Percentiles rank a stretch among this genome's conserved stretches.
Evolutionary conservation across 2,888 invertebrate species (phyloP).

Genomic region (Tupiocoris notatus): DNA sequence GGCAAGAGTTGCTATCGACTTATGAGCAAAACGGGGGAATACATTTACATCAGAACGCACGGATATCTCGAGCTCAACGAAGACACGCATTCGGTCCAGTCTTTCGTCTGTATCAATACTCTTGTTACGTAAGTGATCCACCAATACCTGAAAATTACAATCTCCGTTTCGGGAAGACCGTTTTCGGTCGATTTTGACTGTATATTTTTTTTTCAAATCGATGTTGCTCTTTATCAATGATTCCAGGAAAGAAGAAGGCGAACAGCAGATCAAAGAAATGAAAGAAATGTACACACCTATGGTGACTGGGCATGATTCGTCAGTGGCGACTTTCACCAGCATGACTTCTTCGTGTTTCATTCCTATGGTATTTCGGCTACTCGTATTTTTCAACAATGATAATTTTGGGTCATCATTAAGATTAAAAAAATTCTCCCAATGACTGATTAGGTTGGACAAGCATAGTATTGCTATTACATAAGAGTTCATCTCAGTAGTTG

Average conservation of each 20-base stretch:
- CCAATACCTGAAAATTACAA: background rate
- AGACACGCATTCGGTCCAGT: slow-evolving; percentile 72
- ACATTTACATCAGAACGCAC: slow-evolving; percentile 78
- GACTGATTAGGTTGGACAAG: too few relatives aligned
- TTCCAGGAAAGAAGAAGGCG: slow-evolving; percentile 68
- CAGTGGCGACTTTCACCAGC: slow-evolving; percentile 16
- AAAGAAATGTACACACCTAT: slow-evolving; percentile 67
- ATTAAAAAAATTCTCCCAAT: too few relatives aligned
- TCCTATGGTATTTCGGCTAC: background rate
- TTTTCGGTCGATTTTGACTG: too few relatives aligned
- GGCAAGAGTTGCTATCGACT: slow-evolving; percentile 86
- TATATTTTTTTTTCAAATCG: background rate
- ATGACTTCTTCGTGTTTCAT: background rate
- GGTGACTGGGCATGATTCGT: slow-evolving; percentile 46
- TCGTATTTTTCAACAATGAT: too few relatives aligned
- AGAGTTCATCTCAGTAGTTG: too few relatives aligned
- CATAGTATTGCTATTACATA: too few relatives aligned
- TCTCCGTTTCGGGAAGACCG: too few relatives aligned
- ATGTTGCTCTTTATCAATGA: background rate
- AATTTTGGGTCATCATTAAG: too few relatives aligned
- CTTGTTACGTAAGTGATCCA: slow-evolving; percentile 58
- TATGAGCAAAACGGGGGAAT: slow-evolving; percentile 76
- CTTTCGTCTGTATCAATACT: slow-evolving; percentile 84
- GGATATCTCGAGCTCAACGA: slow-evolving; percentile 82
- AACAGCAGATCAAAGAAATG: slow-evolving; percentile 72